Conservation (phyloP, 2,113 vertebrate genomes). For the Cryptomyrus ogoouensis region DNA sequence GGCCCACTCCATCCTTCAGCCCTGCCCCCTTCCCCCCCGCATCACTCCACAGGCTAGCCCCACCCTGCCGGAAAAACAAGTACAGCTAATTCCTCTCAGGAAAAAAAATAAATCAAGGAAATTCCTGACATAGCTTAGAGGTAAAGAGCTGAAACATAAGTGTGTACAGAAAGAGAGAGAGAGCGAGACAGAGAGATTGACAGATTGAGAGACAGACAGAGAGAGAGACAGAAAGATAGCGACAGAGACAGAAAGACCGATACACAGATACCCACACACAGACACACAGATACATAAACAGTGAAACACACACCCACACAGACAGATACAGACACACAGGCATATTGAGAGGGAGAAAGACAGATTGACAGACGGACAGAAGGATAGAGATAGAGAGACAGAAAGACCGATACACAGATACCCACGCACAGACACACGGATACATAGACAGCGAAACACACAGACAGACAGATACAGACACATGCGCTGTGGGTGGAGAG, state of each 20-base stretch:
- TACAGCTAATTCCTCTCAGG: constrained; percentile 19
- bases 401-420: too few relatives aligned
- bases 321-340: not conserved
- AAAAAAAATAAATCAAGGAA: constrained; percentile 19
- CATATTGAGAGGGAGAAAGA: too few relatives aligned
- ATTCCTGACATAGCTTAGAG: constrained; percentile 20
- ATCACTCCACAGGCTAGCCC: not conserved
- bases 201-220: not conserved
- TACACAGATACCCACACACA: not conserved
- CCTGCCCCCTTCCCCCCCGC: not conserved
- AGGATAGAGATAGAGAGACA: too few relatives aligned
- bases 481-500: not conserved
- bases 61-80: constrained; percentile 13
- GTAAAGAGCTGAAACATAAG: constrained; percentile 11
- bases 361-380: too few relatives aligned
- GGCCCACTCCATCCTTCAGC: not conserved
- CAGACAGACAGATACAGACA: not conserved
- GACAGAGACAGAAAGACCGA: not conserved
- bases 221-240: not conserved
- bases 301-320: not conserved
- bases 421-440: too few relatives aligned
- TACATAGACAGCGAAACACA: too few relatives aligned
- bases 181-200: not conserved
- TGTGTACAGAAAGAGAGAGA: not conserved
- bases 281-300: not conserved